Conservation (phyloP, 2,888 invertebrate species). For the Orchestes rusci region DNA sequence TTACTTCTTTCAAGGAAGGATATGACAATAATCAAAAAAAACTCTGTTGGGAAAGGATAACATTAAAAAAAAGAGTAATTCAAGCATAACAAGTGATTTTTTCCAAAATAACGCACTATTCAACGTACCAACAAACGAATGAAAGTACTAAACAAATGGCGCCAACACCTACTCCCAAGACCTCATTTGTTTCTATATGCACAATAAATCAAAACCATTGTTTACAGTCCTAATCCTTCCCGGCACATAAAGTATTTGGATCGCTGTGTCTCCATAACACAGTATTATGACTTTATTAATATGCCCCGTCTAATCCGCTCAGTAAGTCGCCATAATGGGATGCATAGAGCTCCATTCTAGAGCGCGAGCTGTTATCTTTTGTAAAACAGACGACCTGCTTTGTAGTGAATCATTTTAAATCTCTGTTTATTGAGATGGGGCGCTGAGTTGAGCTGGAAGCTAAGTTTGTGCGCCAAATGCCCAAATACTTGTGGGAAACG, state of each 20-base stretch:
- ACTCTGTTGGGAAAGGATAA: too few relatives aligned
- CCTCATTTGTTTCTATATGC: too few relatives aligned
- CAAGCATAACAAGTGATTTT: too few relatives aligned
- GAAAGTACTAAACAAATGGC: too few relatives aligned
- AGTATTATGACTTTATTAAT: slow-evolving; percentile 44
- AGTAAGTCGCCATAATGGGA: slow-evolving; percentile 38
- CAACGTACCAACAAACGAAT: too few relatives aligned
- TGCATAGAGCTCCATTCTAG: slow-evolving; percentile 39
- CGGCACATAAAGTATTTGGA: slow-evolving; percentile 20
- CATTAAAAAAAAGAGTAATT: too few relatives aligned
- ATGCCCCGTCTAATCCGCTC: slow-evolving; percentile 40
- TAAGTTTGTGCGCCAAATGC: neutral
- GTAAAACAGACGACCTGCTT: slow-evolving; percentile 47
- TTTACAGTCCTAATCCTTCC: slow-evolving; percentile 21
- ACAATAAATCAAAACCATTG: too few relatives aligned
- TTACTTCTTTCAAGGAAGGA: too few relatives aligned
- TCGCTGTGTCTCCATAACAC: slow-evolving; percentile 31
- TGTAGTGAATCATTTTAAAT: slow-evolving; percentile 42
- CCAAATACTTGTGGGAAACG: slow-evolving; percentile 37
- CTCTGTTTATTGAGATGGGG: slow-evolving; percentile 44
- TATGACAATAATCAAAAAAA: too few relatives aligned
- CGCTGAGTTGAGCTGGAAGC: neutral
- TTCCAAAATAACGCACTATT: too few relatives aligned
- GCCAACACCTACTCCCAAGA: too few relatives aligned
- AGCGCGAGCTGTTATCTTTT: slow-evolving; percentile 45